Evolutionary conservation across 64 coral and sea anemone species (phyloP).

Genomic region (Actinia equina): DNA sequence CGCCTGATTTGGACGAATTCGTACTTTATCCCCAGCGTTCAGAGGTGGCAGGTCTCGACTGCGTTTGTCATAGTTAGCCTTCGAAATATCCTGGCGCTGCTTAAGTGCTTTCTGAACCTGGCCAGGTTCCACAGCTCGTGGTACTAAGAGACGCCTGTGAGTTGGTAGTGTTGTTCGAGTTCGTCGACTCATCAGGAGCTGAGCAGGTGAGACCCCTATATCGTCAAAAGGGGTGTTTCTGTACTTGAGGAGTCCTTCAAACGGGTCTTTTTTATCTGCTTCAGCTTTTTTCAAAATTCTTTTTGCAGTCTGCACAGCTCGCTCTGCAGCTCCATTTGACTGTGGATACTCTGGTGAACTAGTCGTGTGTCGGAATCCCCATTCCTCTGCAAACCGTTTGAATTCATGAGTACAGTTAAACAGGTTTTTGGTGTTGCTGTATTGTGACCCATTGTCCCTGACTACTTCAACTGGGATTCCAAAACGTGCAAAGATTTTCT

Average conservation of each 20-base stretch:
- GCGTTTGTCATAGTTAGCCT: background rate
- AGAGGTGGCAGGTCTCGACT: constrained; percentile 7
- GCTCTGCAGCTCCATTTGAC: constrained; percentile 23
- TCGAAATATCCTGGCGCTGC: background rate
- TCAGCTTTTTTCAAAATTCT: constrained; percentile 20
- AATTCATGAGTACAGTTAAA: background rate
- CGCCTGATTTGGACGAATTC: constrained; percentile 8
- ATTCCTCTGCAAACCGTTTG: constrained; percentile 19
- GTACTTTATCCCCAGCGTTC: background rate
- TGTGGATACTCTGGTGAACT: constrained; percentile 28
- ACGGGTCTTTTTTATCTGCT: constrained; percentile 23
- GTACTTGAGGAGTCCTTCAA: constrained; percentile 45
- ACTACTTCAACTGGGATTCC: no score
- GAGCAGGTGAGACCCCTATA: background rate
- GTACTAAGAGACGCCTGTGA: constrained; percentile 19
- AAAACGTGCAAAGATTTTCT: no score
- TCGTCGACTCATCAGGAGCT: background rate
- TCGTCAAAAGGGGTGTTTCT: constrained; percentile 34
- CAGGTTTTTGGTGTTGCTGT: no score
- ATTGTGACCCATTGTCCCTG: no score
- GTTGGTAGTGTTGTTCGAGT: background rate
- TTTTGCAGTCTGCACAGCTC: constrained; percentile 21
- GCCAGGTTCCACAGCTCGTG: constrained; percentile 14
- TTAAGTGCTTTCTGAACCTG: constrained; percentile 21
- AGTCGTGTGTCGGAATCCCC: constrained; percentile 9